Base-by-base conservation (phyloP, 1,140 invertebrate species). In the Lepidostoma basale region DNA sequence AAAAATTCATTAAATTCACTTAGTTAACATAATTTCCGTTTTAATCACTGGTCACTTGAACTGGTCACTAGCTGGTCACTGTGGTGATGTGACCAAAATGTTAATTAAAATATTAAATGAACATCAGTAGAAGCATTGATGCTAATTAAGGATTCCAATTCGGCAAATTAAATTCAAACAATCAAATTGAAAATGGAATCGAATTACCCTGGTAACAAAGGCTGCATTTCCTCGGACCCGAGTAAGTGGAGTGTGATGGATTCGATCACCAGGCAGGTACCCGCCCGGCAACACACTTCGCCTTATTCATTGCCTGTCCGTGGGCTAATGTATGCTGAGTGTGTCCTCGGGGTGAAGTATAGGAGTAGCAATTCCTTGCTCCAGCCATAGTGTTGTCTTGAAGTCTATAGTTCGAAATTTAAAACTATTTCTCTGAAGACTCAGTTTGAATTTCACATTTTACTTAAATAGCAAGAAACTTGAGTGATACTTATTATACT, bases 321-420 rank as follows among this genome's bases (percentile, higher is more conserved):
- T 22, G 30, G 33, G 8, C 56, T 59, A 59, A 59, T 59, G 56
- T 59, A 59, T 59, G 56, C 56, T 14, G 56, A 59, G 56, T 40
- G 56, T 39, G 30, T 59, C 49, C 56, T 42, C 33, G 23, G 10
- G 30, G 5, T 20, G 33, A 22, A 20, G 20, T 14, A 18, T 28
- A 33, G 52, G 9, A 14, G 3, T 20, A 3, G 22, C 16, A 44
- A 52, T 22, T 25, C 12, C 25, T 28, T 2, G 49, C 12, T 23
- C 18, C 22, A 23, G 18, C 45, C 10, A 12, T 18, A 12, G 18
- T 23, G 8, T 23, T 23, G 18, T 1, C n/a, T n/a, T n/a, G n/a
- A n/a, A n/a, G n/a, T n/a, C n/a, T n/a, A n/a, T n/a, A n/a, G n/a
- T n/a, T n/a, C n/a, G n/a, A n/a, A n/a, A n/a, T n/a, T n/a, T n/a